A percentile compares a stretch with the other conserved stretches of the same genome.
Conservation (phyloP, 2,797 vertebrate genomes). For the Hippopotamyrus pictus region DNA sequence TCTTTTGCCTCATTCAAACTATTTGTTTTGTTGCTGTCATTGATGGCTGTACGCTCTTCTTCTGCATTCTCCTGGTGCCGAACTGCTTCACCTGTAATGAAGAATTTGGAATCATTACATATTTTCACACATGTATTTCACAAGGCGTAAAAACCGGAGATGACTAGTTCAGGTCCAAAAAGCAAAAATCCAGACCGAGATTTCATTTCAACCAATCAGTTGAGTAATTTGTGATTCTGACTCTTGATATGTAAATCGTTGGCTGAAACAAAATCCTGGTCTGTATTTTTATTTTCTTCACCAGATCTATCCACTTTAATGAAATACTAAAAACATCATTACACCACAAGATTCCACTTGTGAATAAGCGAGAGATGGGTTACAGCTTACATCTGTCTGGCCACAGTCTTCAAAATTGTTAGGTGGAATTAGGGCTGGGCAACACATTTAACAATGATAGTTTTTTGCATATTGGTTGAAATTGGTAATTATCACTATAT, state of each 20-base stretch:
- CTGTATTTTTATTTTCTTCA: not conserved
- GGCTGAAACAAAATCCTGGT: not conserved
- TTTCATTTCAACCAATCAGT: not conserved
- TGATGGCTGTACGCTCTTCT: constrained; percentile 53
- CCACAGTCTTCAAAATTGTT: constrained; percentile 10
- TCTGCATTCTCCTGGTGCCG: constrained; percentile 37
- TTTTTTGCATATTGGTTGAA: not conserved
- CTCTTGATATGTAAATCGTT: not conserved
- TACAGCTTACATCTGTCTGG: not conserved
- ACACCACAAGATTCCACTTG: not conserved
- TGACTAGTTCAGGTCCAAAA: not conserved
- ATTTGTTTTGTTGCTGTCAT: constrained; percentile 46
- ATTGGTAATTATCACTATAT: not conserved
- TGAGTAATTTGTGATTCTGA: not conserved
- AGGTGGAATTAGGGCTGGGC: constrained; percentile 27
- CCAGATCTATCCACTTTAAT: not conserved
- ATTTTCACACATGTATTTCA: not conserved
- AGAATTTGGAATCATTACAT: not conserved
- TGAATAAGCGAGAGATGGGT: not conserved
- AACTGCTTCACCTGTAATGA: constrained; percentile 29
- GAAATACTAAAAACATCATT: not conserved
- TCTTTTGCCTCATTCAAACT: not conserved
- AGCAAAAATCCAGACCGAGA: not conserved
- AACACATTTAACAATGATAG: not conserved
- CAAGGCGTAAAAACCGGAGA: not conserved